phyloP scores from a whole-genome alignment of 37 sponge, comb jelly and placozoan genomes.

The Ephydatia muelleri region DNA sequence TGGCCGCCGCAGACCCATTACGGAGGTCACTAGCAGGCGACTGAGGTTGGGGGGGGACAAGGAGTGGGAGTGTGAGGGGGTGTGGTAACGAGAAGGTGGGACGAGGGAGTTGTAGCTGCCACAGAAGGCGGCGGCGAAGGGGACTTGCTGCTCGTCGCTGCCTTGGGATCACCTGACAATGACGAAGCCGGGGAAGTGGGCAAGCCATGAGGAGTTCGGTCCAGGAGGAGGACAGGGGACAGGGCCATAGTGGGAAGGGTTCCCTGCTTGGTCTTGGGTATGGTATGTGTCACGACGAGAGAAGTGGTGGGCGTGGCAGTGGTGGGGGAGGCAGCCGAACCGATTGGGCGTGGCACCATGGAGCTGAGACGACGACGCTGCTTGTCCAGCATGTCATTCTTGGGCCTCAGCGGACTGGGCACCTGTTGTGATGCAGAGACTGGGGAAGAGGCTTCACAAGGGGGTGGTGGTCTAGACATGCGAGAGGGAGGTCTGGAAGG shows the following conservation, averaged over 20 bases:
- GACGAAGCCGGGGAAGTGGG: background rate
- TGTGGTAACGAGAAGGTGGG: background rate
- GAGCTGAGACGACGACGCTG: constrained; percentile 48
- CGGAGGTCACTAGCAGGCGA: background rate
- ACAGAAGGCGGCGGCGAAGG: background rate
- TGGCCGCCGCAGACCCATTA: background rate
- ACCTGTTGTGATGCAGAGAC: background rate
- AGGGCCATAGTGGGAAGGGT: background rate
- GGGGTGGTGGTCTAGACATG: background rate
- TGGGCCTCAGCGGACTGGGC: background rate
- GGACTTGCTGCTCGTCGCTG: background rate
- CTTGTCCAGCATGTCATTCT: constrained; percentile 25
- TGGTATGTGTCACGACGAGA: background rate
- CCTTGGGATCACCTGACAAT: background rate
- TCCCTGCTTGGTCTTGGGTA: background rate
- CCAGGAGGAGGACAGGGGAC: background rate
- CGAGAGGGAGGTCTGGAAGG: background rate
- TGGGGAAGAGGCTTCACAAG: background rate
- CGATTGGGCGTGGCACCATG: background rate
- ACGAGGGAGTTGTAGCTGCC: background rate
- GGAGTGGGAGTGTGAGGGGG: background rate
- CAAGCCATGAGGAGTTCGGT: background rate
- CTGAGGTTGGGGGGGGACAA: background rate
- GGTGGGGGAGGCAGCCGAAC: background rate
- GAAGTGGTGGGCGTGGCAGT: background rate